Evolutionary conservation across 2,888 invertebrate genomes (phyloP), one percentile per base, ranked within the genome.

Genomic region (Metallyticus violacea): DNA sequence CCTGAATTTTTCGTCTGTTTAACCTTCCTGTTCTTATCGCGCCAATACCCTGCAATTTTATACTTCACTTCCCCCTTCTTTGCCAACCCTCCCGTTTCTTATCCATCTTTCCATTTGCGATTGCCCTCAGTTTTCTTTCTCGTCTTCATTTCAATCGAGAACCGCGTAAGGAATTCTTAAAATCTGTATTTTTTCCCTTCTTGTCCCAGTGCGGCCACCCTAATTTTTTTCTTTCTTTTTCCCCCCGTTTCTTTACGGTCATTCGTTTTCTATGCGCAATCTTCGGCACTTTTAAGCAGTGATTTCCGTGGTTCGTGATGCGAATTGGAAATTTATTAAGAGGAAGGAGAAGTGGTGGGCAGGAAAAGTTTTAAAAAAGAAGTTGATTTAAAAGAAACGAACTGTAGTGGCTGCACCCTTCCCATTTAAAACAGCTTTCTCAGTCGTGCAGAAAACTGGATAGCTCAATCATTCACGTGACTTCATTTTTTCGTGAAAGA

Each of bases 271-370:
- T 85, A 82, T 85, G 85, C 83, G 77, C 86, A 84, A 86, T 86
- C 87, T 87, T 87, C 86, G 85, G 83, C 85, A 79, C 85, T 83
- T 80, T 85, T 85, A 87, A 87, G 84, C 78, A 87, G 87, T 86
- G 87, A 87, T 87, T 87, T 86, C 79, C 86, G 15, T 25, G 30
- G 28, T 30, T 27, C 87, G 87, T 87, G 87, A 80, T 77, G 26
- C 15, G 87, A 84, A 83, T 83, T 83, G 76, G 28, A 27, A 83
- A 77, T 77, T 28, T n/a, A n/a, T 77, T 83, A 77, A 28, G 77
- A 83, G 77, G 22, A 77, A 82, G 62, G 62, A 30, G 40, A 62
- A 82, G 82, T 25, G n/a, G n/a, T n/a, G n/a, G n/a, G n/a, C n/a
- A n/a, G n/a, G n/a, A n/a, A n/a, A n/a, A n/a, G n/a, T 26, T 26